Conservation (phyloP, 2,113 vertebrate genomes). For the Herpetotheres cachinnans region DNA sequence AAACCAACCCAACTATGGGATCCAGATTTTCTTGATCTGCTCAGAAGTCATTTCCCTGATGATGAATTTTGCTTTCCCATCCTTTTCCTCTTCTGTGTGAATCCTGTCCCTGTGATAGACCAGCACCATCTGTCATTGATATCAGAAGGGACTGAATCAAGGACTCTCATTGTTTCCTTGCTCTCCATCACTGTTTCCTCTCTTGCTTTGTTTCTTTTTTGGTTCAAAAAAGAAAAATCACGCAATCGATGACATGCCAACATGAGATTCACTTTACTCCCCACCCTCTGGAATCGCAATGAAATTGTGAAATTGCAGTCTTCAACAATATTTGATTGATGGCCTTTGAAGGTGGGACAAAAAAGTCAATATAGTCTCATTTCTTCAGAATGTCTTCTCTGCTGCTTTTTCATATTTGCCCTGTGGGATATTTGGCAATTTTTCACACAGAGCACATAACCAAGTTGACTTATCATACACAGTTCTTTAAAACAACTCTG, state of each 20-base stretch:
- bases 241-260: background rate
- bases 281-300: background rate
- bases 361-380: constrained; percentile 42
- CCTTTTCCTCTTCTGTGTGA: background rate
- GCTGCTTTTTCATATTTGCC: constrained; percentile 28
- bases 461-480: background rate
- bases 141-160: background rate
- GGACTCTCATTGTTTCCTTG: background rate
- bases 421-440: constrained; percentile 39
- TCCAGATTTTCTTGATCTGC: background rate
- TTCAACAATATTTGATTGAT: constrained; percentile 10
- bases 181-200: background rate
- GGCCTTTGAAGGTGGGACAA: constrained; percentile 4
- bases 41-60: background rate
- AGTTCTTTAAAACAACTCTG: constrained; percentile 21
- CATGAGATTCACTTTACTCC: background rate
- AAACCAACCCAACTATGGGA: background rate
- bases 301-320: background rate
- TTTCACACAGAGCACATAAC: constrained; percentile 8
- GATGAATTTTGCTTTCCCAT: background rate
- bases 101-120: background rate
- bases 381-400: background rate
- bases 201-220: background rate
- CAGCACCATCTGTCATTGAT: background rate
- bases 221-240: background rate